These are phyloP conservation scores for Amphilophus citrinellus DNA, from an alignment of 2,113 vertebrate genomes.

Conservation along the genomic window DNA sequence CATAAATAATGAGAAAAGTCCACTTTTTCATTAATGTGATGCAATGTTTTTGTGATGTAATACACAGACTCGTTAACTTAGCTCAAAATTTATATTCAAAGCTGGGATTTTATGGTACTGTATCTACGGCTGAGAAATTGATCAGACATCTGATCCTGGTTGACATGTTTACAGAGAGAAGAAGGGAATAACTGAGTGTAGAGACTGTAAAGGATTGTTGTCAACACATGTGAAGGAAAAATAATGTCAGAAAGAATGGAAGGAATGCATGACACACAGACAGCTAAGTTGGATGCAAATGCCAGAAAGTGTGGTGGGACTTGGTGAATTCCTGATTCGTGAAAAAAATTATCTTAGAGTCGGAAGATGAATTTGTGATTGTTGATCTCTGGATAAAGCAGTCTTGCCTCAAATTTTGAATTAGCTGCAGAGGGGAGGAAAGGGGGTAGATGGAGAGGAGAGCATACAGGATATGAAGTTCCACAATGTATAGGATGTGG, in stretches of 20 bases:
- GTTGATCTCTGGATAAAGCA: neutral
- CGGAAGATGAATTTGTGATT: neutral
- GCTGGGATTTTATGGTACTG: neutral
- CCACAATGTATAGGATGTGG: neutral
- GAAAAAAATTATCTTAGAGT: neutral
- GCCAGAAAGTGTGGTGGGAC: neutral
- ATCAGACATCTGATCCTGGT: neutral
- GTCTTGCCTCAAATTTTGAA: neutral
- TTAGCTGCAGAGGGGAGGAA: neutral
- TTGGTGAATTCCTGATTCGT: neutral
- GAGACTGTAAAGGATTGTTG: neutral
- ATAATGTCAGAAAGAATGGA: neutral
- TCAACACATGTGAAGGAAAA: neutral
- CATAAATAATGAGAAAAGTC: neutral
- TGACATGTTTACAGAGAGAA: conserved; percentile 1
- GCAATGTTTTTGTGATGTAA: neutral
- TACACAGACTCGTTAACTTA: neutral
- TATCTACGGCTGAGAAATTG: neutral
- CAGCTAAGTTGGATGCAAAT: conserved; percentile 4
- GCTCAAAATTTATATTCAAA: conserved; percentile 3
- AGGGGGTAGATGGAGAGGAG: neutral
- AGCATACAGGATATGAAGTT: neutral
- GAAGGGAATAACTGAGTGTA: neutral
- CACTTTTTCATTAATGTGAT: neutral
- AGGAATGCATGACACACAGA: neutral